A percentile compares a stretch with the other conserved stretches of the same genome.
Conservation (phyloP, 1,140 invertebrate species). For the Scaptomyza pallida region DNA sequence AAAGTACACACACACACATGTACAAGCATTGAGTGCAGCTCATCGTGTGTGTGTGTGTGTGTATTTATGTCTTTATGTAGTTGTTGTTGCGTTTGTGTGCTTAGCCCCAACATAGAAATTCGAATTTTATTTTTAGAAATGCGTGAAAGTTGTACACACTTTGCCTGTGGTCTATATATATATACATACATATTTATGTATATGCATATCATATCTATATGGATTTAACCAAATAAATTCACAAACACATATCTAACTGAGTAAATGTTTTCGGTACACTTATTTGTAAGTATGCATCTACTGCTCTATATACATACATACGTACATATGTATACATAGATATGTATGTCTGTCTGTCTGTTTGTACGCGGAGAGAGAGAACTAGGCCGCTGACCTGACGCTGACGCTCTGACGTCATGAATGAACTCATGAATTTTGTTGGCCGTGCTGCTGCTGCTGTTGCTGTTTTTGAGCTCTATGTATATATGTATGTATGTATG, state of each 20-base stretch:
- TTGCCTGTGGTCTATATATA: constrained; percentile 20
- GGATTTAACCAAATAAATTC: background rate
- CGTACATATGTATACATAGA: background rate
- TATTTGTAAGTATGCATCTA: background rate
- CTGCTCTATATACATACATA: constrained; percentile 13
- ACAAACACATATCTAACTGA: too few species aligned
- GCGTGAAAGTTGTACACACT: constrained; percentile 65
- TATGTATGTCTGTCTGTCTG: constrained; percentile 16
- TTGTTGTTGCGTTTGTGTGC: constrained; percentile 16
- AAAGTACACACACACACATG: constrained; percentile 1
- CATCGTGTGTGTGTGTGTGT: constrained; percentile 19
- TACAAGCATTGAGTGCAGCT: constrained; percentile 19
- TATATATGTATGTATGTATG: constrained; percentile 1
- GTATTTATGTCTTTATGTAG: constrained; percentile 3
- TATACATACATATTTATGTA: constrained; percentile 2
- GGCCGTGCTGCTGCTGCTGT: constrained; percentile 8
- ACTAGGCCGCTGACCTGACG: constrained; percentile 83
- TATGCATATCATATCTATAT: constrained; percentile 22
- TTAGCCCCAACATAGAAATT: constrained; percentile 63
- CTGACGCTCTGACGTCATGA: constrained; percentile 79
- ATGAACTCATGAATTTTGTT: constrained; percentile 75
- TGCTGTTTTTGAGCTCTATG: constrained; percentile 13
- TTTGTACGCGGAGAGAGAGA: constrained; percentile 45
- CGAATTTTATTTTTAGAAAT: constrained; percentile 66
- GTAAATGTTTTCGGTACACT: constrained; percentile 7